A percentile compares a stretch with the other conserved stretches of the same genome.
Evolutionary conservation across 1,140 invertebrate species (phyloP).

Genomic region (Drosophila rhopaloa): DNA sequence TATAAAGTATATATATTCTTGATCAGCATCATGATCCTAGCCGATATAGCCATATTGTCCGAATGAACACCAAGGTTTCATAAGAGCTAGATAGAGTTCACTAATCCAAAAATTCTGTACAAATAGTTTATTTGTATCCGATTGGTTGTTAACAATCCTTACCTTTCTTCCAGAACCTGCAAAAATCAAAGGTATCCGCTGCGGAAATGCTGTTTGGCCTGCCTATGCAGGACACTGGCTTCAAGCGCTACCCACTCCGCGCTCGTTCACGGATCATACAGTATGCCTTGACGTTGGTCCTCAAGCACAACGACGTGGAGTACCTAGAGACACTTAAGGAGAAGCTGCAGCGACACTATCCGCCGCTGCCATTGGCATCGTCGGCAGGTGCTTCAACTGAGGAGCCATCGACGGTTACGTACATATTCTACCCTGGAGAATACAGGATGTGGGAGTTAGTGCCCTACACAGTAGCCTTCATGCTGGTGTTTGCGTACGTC

Average conservation of each 20-base stretch:
- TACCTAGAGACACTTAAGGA: conserved; percentile 91
- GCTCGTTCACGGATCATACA: conserved; percentile 93
- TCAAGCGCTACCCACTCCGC: conserved; percentile 93
- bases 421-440: conserved; percentile 94
- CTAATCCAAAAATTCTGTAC: too few relatives aligned
- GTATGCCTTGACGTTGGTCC: conserved; percentile 95
- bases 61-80: too few relatives aligned
- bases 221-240: conserved; percentile 94
- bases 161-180: conserved; percentile 86
- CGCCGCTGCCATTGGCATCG: conserved; percentile 81
- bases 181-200: conserved; percentile 92
- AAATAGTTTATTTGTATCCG: too few relatives aligned
- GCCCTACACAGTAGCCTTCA: conserved; percentile 93
- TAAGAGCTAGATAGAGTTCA: too few relatives aligned
- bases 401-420: conserved; percentile 85
- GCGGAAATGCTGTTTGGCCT: conserved; percentile 97
- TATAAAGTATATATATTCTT: too few relatives aligned
- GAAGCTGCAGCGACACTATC: conserved; percentile 90
- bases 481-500: conserved; percentile 95
- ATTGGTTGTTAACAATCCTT: not conserved
- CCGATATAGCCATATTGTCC: too few relatives aligned
- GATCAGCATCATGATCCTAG: too few relatives aligned
- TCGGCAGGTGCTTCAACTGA: conserved; percentile 15
- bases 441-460: conserved; percentile 95
- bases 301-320: conserved; percentile 91